phyloP scores from a whole-genome alignment of 2,113 vertebrate genomes.

The Propithecus coquereli region DNA sequence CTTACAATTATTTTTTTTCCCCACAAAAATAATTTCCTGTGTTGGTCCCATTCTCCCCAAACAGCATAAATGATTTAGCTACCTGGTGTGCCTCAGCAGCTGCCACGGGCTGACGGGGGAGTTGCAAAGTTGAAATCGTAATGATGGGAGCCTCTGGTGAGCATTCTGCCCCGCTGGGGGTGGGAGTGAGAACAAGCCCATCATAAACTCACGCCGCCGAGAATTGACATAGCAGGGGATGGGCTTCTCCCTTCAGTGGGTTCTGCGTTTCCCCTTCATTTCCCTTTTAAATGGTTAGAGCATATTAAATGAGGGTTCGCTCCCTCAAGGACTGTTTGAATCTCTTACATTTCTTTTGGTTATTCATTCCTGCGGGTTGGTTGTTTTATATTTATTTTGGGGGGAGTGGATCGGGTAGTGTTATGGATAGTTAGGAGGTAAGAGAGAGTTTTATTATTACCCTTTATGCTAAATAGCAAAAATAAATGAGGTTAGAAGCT shows the following conservation, averaged over 20 bases:
- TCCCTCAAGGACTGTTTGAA: neutral
- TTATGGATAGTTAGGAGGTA: neutral
- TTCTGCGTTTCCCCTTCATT: neutral
- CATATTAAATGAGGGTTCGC: neutral
- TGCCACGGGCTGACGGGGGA: neutral
- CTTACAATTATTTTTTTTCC: neutral
- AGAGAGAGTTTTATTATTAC: slow-evolving; percentile 32
- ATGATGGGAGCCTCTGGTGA: neutral
- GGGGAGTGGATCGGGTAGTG: neutral
- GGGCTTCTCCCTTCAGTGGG: neutral
- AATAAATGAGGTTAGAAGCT: neutral
- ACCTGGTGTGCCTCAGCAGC: neutral
- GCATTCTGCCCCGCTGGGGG: neutral
- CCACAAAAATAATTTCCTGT: slow-evolving; percentile 3
- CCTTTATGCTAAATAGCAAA: neutral
- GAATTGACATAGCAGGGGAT: neutral
- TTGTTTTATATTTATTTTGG: slow-evolving; percentile 47
- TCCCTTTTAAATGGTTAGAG: neutral
- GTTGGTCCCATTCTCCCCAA: slow-evolving; percentile 19
- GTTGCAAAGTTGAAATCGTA: neutral
- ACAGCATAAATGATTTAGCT: neutral
- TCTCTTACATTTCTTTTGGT: neutral
- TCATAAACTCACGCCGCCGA: neutral
- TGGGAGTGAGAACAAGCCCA: neutral
- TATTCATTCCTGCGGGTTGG: neutral